Evolutionary conservation across 2,888 invertebrate genomes (phyloP).

Genomic region (Nineta flava): DNA sequence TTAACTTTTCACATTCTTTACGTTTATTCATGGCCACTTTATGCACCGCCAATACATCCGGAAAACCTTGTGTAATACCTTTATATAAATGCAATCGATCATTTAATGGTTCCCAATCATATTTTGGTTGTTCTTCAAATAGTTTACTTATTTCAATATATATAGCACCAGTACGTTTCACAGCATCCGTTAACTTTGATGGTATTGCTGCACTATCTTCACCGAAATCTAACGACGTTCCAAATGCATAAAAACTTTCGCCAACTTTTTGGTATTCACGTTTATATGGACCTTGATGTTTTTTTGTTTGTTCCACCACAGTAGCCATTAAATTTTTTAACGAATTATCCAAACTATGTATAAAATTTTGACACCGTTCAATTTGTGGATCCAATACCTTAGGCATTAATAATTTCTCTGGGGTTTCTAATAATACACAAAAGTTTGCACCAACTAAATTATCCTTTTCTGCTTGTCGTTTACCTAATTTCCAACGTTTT

Average conservation of each 20-base stretch:
- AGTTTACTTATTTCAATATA: conserved; percentile 80
- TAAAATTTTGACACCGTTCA: conserved; percentile 69
- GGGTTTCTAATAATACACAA: conserved; percentile 76
- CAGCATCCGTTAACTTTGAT: conserved; percentile 57
- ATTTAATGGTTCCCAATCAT: conserved; percentile 78
- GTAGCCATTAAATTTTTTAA: conserved; percentile 70
- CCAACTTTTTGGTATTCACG: conserved; percentile 85
- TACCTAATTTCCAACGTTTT: conserved; percentile 94
- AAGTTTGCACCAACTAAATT: conserved; percentile 78
- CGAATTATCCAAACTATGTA: conserved; percentile 72
- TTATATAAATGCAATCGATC: conserved; percentile 90
- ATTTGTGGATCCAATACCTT: conserved; percentile 65
- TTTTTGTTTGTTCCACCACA: conserved; percentile 72
- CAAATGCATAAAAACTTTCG: conserved; percentile 68
- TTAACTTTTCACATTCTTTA: conserved; percentile 71
- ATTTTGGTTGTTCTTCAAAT: conserved; percentile 79
- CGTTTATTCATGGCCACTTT: conserved; percentile 81
- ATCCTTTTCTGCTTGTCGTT: conserved; percentile 89
- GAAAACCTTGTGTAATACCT: conserved; percentile 79
- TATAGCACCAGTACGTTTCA: conserved; percentile 69
- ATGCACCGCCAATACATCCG: conserved; percentile 78
- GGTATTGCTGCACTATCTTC: conserved; percentile 41
- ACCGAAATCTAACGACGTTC: conserved; percentile 69
- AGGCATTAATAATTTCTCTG: conserved; percentile 59
- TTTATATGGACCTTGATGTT: conserved; percentile 69